These are phyloP conservation scores for Lasioglossum malachurum DNA, from an alignment of 2,888 invertebrate species.

Conservation along the genomic window DNA sequence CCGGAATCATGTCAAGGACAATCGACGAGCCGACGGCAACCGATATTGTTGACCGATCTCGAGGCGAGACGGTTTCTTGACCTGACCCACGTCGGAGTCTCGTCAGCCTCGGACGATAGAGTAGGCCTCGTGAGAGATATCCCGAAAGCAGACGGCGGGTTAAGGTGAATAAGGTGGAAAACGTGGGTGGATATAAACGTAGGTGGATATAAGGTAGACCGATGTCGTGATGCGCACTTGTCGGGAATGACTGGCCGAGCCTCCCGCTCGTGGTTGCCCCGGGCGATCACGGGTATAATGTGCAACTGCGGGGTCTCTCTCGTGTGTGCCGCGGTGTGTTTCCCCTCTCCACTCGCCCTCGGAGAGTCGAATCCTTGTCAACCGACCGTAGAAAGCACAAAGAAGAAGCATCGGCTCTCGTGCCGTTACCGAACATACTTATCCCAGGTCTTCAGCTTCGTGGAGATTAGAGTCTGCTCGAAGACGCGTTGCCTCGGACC, in stretches of 20 bases:
- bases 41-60: constrained; percentile 17
- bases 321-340: constrained; percentile 44
- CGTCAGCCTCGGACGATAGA: not conserved
- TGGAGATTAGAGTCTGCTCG: not conserved
- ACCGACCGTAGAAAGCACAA: not conserved
- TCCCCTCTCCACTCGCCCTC: not conserved
- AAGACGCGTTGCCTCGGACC: not conserved
- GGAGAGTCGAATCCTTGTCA: constrained; percentile 6
- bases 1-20: constrained; percentile 41
- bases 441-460: not conserved
- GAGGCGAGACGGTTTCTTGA: constrained; percentile 35
- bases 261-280: constrained; percentile 77
- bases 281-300: constrained; percentile 73
- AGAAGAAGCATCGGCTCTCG: not conserved
- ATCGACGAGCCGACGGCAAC: not conserved
- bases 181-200: constrained; percentile 67
- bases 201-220: constrained; percentile 68
- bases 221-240: constrained; percentile 75
- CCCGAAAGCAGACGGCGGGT: constrained; percentile 60
- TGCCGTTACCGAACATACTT: not conserved
- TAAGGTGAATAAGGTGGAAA: constrained; percentile 62
- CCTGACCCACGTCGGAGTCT: constrained; percentile 36
- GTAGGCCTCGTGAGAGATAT: constrained; percentile 25
- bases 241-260: constrained; percentile 74
- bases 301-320: constrained; percentile 52